Conservation (phyloP, 2,113 vertebrate species). For the Collichthys lucidus region DNA sequence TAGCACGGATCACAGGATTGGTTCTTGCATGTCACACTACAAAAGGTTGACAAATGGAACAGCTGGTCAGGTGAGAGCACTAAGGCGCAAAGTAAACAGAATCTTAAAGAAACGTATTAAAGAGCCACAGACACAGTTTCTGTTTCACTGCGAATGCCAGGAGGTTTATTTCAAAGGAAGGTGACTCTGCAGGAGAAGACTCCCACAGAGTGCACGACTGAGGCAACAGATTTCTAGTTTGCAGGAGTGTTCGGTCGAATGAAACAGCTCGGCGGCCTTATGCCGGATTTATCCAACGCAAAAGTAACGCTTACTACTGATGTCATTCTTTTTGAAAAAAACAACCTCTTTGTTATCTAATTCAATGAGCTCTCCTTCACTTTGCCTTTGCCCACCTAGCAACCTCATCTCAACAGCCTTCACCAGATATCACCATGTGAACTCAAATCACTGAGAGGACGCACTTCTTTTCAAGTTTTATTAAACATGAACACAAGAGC, state of each 20-base stretch:
- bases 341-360: background rate
- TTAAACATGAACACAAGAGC: slow-evolving; percentile 5
- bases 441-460: background rate
- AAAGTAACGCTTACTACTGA: background rate
- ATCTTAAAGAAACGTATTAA: slow-evolving; percentile 38
- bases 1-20: slow-evolving; percentile 24
- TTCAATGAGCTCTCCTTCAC: background rate
- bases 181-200: slow-evolving; percentile 40
- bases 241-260: background rate
- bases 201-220: slow-evolving; percentile 32
- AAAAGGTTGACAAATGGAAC: slow-evolving; percentile 30
- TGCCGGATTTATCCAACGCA: background rate
- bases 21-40: slow-evolving; percentile 19
- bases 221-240: slow-evolving; percentile 12
- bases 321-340: background rate
- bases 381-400: background rate
- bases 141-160: slow-evolving; percentile 18
- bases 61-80: slow-evolving; percentile 36
- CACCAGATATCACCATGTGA: background rate
- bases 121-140: background rate
- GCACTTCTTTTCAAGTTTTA: slow-evolving; percentile 4
- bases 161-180: slow-evolving; percentile 46
- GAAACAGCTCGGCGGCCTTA: background rate
- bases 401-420: background rate
- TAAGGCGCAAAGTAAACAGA: slow-evolving; percentile 20